Base-by-base conservation (phyloP, 2,797 vertebrate genomes). In the Acropternis orthonyx region DNA sequence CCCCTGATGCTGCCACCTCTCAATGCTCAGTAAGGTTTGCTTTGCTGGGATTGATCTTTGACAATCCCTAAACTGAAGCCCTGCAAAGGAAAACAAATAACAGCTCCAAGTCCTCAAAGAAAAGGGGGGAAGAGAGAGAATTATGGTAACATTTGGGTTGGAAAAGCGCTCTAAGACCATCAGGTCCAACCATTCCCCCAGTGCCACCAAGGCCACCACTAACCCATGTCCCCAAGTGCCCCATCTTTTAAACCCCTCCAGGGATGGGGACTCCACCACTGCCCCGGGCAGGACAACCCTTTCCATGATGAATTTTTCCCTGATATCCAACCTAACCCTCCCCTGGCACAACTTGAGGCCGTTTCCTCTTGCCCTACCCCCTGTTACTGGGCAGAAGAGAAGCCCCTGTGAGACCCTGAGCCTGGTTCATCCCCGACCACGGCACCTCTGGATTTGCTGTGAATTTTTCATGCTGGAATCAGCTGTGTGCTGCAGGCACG, bases 391-490 rank as follows among this genome's bases (percentile, higher is more conserved):
- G 63, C 22, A 49, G 48, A 55, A 46, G 30, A 56, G 55, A 43
- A 73, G 37, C 21, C 14, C 0, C 23, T 2, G 26, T 1, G 14
- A 46, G 85, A 43, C 7, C 51, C 1, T 4, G 22, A 8, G 34
- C 37, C 32, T 7, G 41, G 43, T 28, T 68, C 81, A 67, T 21
- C 62, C 8, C 0, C 17, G 12, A 55, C 34, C 80, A n/a, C 22
- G 19, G 6, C 55, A 32, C 36, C 67, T 18, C 23, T 1, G 4
- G 41, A 10, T 4, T 2, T 17, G 27, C 76, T 9, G 74, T 80
- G 95, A 92, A 94, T 95, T 85, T 82, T 92, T 92, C 92, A 82
- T 95, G 92, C 88, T 28, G 34, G 56, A 43, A 82, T 88, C 76
- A 85, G 86, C 92, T 82, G 92, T 7, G 69, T 28, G 73, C 76